Conservation (phyloP, 2,113 vertebrate genomes). For the Redunca redunca region DNA sequence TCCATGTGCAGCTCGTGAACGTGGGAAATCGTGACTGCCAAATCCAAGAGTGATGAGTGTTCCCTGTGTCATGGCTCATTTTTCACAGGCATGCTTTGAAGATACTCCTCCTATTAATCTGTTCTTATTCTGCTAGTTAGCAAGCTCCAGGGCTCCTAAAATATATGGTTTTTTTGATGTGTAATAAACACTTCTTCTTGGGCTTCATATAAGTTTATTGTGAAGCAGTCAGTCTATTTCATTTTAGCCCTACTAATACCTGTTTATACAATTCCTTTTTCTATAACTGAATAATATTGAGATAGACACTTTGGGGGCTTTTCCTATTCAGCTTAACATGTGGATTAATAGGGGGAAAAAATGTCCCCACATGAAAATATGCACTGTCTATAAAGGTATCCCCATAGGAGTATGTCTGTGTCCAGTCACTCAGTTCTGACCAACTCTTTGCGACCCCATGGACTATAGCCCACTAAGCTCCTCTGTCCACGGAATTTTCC, state of each 20-base stretch:
- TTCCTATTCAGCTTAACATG: not conserved
- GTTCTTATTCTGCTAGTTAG: not conserved
- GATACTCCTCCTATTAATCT: not conserved
- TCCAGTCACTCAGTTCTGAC: not conserved
- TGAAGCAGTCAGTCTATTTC: not conserved
- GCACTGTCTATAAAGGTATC: not conserved
- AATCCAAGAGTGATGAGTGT: not conserved
- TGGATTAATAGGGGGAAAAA: not conserved
- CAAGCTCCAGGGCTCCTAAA: not conserved
- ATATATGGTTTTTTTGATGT: not conserved
- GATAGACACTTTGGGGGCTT: not conserved
- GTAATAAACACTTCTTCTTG: not conserved
- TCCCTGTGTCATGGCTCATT: not conserved
- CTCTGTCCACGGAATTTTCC: not conserved
- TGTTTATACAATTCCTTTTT: not conserved
- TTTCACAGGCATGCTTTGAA: not conserved
- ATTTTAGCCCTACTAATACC: not conserved
- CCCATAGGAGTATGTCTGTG: not conserved
- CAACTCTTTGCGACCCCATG: not conserved
- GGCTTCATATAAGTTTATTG: not conserved
- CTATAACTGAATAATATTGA: not conserved
- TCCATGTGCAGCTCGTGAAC: rapidly evolving
- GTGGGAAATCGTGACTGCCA: not conserved
- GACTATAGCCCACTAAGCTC: not conserved
- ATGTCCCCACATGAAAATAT: not conserved